Conservation (phyloP, 2,888 invertebrate species). For the Prosopocoilus inquinatus region DNA sequence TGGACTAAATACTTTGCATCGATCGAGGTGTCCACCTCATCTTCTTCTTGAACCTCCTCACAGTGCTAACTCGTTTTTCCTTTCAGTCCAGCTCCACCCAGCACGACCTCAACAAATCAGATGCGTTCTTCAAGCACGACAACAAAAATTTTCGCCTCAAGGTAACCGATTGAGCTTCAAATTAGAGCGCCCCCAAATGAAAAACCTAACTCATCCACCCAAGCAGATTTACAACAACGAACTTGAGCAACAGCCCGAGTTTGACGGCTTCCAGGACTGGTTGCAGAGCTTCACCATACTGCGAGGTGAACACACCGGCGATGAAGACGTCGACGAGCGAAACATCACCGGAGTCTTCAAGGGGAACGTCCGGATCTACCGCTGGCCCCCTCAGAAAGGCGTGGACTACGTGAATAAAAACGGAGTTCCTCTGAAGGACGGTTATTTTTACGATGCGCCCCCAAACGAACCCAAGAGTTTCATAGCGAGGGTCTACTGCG, state of each 20-base stretch:
- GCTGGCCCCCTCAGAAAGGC: slow-evolving; percentile 62
- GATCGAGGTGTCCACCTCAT: slow-evolving; percentile 24
- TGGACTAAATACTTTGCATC: slow-evolving; percentile 58
- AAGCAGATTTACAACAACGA: slow-evolving; percentile 58
- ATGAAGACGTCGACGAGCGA: slow-evolving; percentile 52
- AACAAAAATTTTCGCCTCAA: slow-evolving; percentile 1
- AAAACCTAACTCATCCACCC: background rate
- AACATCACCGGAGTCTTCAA: slow-evolving; percentile 44
- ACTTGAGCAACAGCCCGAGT: slow-evolving; percentile 66
- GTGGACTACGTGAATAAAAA: slow-evolving; percentile 52
- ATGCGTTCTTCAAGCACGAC: background rate
- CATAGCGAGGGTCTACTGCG: slow-evolving; percentile 73
- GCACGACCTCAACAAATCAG: background rate
- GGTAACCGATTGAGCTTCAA: background rate
- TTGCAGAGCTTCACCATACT: slow-evolving; percentile 62
- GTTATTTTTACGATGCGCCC: slow-evolving; percentile 62
- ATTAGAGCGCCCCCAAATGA: background rate
- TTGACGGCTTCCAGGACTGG: slow-evolving; percentile 65
- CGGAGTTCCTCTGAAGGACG: slow-evolving; percentile 59
- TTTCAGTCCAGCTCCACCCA: background rate
- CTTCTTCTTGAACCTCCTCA: no score
- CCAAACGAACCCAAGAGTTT: slow-evolving; percentile 61
- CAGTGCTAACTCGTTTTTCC: background rate
- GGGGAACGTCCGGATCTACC: slow-evolving; percentile 57
- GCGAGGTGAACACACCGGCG: slow-evolving; percentile 57